phyloP scores from a whole-genome alignment of 2,888 invertebrate genomes.

The Conomelus anceps region DNA sequence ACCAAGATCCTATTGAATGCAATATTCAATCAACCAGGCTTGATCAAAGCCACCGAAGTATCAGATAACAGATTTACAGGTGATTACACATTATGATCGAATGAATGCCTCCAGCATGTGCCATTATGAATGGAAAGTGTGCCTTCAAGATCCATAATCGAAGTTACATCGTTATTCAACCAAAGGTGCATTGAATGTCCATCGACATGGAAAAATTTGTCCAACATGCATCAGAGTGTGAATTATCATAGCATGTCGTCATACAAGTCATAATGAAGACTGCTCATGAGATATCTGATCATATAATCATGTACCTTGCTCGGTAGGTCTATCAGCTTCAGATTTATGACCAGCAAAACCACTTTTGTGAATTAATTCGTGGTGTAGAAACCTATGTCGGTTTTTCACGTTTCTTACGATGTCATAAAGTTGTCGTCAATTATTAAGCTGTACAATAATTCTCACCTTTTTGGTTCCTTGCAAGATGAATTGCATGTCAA shows the following conservation, averaged over 20 bases:
- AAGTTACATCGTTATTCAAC: background rate
- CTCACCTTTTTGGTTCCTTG: background rate
- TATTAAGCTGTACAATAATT: background rate
- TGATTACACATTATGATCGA: background rate
- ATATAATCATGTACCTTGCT: background rate
- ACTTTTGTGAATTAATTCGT: background rate
- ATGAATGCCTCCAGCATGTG: background rate
- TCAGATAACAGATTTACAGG: background rate
- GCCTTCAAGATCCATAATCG: background rate
- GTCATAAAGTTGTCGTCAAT: background rate
- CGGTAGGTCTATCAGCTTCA: background rate
- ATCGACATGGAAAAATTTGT: background rate
- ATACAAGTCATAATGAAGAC: background rate
- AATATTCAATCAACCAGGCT: background rate
- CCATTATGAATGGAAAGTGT: background rate
- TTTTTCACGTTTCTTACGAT: too few relatives aligned
- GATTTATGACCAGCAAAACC: background rate
- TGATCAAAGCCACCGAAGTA: background rate
- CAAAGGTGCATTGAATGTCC: background rate
- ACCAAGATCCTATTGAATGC: background rate
- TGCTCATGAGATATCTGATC: background rate
- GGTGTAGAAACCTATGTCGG: background rate
- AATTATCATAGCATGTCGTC: background rate
- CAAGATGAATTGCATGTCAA: background rate
- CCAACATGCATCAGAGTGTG: too few relatives aligned